phyloP scores from a whole-genome alignment of 2,113 vertebrate species.

The Thamnaconus septentrionalis region DNA sequence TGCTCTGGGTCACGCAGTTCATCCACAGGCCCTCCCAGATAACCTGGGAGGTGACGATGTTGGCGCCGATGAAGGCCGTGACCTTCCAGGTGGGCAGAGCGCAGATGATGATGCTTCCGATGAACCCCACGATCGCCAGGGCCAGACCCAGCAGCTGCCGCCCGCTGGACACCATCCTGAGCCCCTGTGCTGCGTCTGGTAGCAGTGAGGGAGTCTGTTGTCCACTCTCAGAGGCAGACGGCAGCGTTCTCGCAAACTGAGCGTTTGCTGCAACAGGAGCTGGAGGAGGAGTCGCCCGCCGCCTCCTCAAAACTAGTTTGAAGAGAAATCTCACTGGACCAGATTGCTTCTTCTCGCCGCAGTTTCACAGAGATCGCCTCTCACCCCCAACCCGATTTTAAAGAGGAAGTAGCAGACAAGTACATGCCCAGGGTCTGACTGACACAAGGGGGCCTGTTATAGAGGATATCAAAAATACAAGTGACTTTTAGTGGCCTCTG shows the following conservation, averaged over 20 bases:
- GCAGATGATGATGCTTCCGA: conserved; percentile 83
- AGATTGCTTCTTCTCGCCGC: not conserved
- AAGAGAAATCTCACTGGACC: conserved; percentile 33
- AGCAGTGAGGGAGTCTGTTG: not conserved
- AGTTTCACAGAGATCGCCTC: not conserved
- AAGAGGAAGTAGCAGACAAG: no score
- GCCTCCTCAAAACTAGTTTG: conserved; percentile 35
- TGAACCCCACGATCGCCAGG: conserved; percentile 80
- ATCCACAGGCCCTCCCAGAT: conserved; percentile 84
- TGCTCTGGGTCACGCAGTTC: conserved; percentile 77
- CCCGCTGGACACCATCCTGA: conserved; percentile 63
- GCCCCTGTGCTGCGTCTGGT: not conserved
- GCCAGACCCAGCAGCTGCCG: conserved; percentile 80
- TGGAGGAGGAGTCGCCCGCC: conserved; percentile 37
- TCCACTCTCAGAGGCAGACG: not conserved
- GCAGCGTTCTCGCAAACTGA: not conserved
- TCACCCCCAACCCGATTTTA: no score
- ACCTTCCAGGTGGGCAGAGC: conserved; percentile 86
- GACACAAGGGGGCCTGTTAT: no score
- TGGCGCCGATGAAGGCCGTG: conserved; percentile 85
- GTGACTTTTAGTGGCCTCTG: not conserved
- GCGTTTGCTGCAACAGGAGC: not conserved
- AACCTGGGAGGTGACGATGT: conserved; percentile 83
- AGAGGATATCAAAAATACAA: no score
- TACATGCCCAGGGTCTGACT: no score